Percentiles rank a stretch among this genome's conserved stretches.
These are phyloP conservation scores for Pimephales promelas DNA, from an alignment of 2,113 vertebrate species.

Conservation along the genomic window DNA sequence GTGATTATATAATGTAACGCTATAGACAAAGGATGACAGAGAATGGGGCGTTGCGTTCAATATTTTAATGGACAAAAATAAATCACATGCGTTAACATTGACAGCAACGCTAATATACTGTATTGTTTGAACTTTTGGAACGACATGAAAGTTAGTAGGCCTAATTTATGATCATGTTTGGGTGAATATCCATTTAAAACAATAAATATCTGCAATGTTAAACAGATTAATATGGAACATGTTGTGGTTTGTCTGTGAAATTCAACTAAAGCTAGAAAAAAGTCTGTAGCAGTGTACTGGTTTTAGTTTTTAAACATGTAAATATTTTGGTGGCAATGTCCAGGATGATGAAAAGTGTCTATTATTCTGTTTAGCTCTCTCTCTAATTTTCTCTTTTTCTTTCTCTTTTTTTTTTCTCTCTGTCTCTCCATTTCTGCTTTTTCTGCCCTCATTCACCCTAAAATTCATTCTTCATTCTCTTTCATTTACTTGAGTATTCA, in stretches of 20 bases:
- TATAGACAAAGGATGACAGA: too few relatives aligned
- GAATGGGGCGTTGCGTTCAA: too few relatives aligned
- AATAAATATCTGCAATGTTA: neutral
- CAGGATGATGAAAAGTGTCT: conserved; percentile 27
- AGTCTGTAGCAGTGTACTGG: neutral
- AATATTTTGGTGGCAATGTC: neutral
- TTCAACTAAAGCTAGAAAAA: neutral
- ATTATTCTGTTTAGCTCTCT: conserved; percentile 53
- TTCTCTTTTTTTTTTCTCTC: neutral
- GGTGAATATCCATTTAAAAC: neutral
- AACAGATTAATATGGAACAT: neutral
- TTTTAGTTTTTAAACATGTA: neutral
- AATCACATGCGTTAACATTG: too few relatives aligned
- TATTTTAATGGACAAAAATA: too few relatives aligned
- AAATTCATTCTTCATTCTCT: conserved; percentile 61
- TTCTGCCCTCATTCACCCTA: conserved; percentile 28
- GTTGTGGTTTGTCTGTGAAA: neutral
- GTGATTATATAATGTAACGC: too few relatives aligned
- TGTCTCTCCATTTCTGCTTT: conserved; percentile 36
- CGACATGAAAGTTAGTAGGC: neutral
- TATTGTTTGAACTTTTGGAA: neutral
- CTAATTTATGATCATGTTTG: neutral
- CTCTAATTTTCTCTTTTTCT: conserved; percentile 32
- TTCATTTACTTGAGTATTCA: conserved; percentile 40
- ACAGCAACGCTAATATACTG: too few relatives aligned